A percentile compares a stretch with the other conserved stretches of the same genome.
phyloP scores from a whole-genome alignment of 53 echinoderm and acorn worm species.

The Stichopus horrens region DNA sequence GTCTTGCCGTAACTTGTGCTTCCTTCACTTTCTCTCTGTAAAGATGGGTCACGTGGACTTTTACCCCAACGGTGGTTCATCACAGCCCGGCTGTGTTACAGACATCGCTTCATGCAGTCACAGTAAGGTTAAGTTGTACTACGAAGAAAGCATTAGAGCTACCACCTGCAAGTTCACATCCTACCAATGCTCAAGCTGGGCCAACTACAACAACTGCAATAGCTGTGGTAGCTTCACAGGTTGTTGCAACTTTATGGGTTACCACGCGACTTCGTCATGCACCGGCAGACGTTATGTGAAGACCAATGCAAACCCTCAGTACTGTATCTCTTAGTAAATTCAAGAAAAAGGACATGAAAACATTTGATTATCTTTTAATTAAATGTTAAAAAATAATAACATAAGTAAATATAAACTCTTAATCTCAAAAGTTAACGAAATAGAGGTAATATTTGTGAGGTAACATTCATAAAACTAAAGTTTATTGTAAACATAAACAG shows the following conservation, averaged over 20 bases:
- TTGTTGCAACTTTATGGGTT: slow-evolving; percentile 39
- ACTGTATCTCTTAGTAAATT: neutral
- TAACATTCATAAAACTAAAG: too few relatives aligned
- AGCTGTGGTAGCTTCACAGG: neutral
- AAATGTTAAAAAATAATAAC: too few relatives aligned
- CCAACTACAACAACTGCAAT: neutral
- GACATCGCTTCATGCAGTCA: slow-evolving; percentile 25
- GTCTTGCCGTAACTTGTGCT: neutral
- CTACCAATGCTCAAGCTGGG: neutral
- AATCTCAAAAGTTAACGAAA: too few relatives aligned
- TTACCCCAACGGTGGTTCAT: slow-evolving; percentile 24
- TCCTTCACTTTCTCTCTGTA: neutral
- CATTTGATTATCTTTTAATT: too few relatives aligned
- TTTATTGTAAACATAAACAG: too few relatives aligned
- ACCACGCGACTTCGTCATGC: neutral
- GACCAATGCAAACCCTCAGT: neutral
- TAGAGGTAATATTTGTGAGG: too few relatives aligned
- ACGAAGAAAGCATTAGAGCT: slow-evolving; percentile 2
- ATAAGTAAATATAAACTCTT: too few relatives aligned
- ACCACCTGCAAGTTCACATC: slow-evolving; percentile 23
- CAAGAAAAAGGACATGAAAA: too few relatives aligned
- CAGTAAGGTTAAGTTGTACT: neutral
- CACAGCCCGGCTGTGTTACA: neutral
- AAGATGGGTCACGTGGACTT: slow-evolving; percentile 46
- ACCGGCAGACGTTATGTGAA: neutral